These are phyloP conservation scores for Tinea semifulvella DNA, from an alignment of 2,888 invertebrate species.

Conservation along the genomic window DNA sequence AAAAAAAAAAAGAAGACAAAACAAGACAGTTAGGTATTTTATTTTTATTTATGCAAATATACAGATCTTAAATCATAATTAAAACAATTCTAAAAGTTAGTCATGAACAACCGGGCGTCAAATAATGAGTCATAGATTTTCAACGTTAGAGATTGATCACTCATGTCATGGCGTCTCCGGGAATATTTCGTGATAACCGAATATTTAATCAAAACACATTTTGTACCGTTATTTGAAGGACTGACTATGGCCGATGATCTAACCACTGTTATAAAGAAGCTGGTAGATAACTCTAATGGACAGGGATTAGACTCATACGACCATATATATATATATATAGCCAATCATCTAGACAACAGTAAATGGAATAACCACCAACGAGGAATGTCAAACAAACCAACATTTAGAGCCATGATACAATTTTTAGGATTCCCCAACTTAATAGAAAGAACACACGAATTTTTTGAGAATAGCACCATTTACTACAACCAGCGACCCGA, in stretches of 20 bases:
- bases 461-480: constrained; percentile 6
- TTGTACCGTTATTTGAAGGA: constrained; percentile 1
- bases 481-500: constrained; percentile 5
- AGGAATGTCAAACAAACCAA: constrained; percentile 4
- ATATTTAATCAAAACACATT: constrained; percentile 5
- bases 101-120: too few species aligned
- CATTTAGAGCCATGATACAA: constrained; percentile 10
- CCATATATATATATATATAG: neutral
- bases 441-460: constrained; percentile 9
- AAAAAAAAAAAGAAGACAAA: too few species aligned
- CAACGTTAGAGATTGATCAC: constrained; percentile 1
- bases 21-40: too few species aligned
- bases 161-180: constrained; percentile 4
- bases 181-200: constrained; percentile 9
- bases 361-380: constrained; percentile 15
- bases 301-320: constrained; percentile 6
- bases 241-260: constrained; percentile 5
- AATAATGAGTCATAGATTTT: too few species aligned
- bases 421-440: constrained; percentile 9
- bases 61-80: too few species aligned
- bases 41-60: too few species aligned
- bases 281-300: neutral
- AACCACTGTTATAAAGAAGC: constrained; percentile 4
- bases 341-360: constrained; percentile 11
- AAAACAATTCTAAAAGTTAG: too few species aligned